Evolutionary conservation across 2,797 vertebrate species (phyloP).

Genomic region (Gallinago nigripennis): DNA sequence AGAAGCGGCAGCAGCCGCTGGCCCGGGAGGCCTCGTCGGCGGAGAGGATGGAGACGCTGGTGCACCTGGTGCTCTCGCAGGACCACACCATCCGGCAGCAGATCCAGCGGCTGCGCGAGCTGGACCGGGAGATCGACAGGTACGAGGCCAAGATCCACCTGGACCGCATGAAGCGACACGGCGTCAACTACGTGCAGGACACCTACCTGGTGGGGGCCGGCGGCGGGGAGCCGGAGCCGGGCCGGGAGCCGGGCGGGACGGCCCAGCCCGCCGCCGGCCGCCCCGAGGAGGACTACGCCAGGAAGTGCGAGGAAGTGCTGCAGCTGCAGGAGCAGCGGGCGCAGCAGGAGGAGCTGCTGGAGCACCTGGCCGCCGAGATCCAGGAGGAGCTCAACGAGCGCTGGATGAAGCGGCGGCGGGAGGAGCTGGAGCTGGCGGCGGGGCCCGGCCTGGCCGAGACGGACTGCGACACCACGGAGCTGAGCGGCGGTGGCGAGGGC

Average conservation of each 20-base stretch:
- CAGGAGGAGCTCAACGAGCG: constrained; percentile 93
- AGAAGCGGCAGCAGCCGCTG: constrained; percentile 76
- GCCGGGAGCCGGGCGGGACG: constrained; percentile 72
- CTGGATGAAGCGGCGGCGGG: constrained; percentile 90
- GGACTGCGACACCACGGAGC: constrained; percentile 61
- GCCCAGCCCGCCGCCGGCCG: constrained; percentile 68
- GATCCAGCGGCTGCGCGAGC: constrained; percentile 88
- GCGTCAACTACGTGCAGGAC: constrained; percentile 96
- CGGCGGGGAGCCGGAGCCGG: constrained; percentile 17
- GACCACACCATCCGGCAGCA: constrained; percentile 98
- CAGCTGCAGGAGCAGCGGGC: constrained; percentile 87
- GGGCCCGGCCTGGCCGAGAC: constrained; percentile 57
- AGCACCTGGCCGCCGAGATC: constrained; percentile 88
- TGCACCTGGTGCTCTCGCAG: constrained; percentile 95
- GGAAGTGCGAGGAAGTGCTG: constrained; percentile 86
- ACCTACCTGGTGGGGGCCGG: constrained; percentile 87
- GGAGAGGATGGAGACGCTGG: constrained; percentile 95
- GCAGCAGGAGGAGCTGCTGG: constrained; percentile 88
- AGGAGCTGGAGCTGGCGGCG: constrained; percentile 75
- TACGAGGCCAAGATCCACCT: constrained; percentile 91
- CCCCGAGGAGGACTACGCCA: constrained; percentile 83
- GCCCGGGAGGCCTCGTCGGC: constrained; percentile 63
- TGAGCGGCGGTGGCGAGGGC: constrained; percentile 67
- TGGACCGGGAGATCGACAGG: constrained; percentile 92
- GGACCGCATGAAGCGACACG: constrained; percentile 90